Evolutionary conservation across 2,113 vertebrate species (phyloP).

Genomic region (Zootoca vivipara): DNA sequence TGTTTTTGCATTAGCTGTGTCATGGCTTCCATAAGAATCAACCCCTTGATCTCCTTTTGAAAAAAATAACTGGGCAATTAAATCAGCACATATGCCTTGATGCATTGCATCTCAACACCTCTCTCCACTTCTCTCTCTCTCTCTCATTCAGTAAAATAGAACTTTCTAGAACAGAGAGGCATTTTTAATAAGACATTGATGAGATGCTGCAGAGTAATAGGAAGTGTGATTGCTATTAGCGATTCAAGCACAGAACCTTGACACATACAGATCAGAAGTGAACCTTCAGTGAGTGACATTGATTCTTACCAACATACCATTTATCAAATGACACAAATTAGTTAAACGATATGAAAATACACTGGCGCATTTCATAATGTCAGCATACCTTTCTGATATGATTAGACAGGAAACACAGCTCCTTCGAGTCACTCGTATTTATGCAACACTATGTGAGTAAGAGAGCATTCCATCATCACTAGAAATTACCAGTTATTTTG

Average conservation of each 20-base stretch:
- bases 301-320: conserved; percentile 58
- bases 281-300: conserved; percentile 9
- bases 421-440: conserved; percentile 23
- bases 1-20: background rate
- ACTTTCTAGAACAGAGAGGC: background rate
- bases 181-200: background rate
- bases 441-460: background rate
- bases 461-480: conserved; percentile 46
- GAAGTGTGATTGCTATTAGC: background rate
- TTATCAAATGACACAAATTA: conserved; percentile 66
- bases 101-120: background rate
- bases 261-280: conserved; percentile 20
- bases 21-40: fast-evolving
- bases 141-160: fast-evolving
- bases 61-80: background rate
- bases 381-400: conserved; percentile 39
- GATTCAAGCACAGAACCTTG: conserved; percentile 28
- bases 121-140: background rate
- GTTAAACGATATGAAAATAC: conserved; percentile 57
- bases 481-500: conserved; percentile 49
- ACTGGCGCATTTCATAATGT: conserved; percentile 52
- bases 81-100: fast-evolving
- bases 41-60: background rate
- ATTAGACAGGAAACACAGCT: conserved; percentile 49
- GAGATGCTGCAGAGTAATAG: fast-evolving